A percentile compares a stretch with the other conserved stretches of the same genome.
Evolutionary conservation across 1,140 invertebrate genomes (phyloP).

Genomic region (Parapsyche elsis): DNA sequence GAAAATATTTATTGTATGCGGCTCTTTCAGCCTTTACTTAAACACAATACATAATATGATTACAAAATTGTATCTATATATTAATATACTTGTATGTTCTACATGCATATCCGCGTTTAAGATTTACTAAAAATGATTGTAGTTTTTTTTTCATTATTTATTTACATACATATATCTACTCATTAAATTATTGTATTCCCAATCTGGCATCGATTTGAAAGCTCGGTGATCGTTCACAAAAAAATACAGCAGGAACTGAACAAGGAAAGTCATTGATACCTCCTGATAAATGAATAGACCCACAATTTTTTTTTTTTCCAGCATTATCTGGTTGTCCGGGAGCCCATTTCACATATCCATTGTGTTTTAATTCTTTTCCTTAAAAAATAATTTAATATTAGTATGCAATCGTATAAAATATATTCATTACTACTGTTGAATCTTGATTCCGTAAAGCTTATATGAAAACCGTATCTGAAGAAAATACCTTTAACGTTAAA

Average conservation of each 20-base stretch:
- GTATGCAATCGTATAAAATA: too few relatives aligned
- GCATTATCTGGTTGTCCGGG: constrained; percentile 37
- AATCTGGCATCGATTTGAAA: too few relatives aligned
- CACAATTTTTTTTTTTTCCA: constrained; percentile 43
- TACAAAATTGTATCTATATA: too few relatives aligned
- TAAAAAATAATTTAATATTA: too few relatives aligned
- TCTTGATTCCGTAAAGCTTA: too few relatives aligned
- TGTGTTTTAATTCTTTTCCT: neutral
- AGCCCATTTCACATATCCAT: constrained; percentile 30
- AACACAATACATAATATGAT: too few relatives aligned
- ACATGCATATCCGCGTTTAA: too few relatives aligned
- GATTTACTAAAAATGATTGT: too few relatives aligned
- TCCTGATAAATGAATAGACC: constrained; percentile 35
- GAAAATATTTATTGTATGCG: too few relatives aligned
- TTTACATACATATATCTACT: neutral
- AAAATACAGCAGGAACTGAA: constrained; percentile 19
- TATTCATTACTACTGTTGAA: too few relatives aligned
- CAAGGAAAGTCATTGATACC: constrained; percentile 46
- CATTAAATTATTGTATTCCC: neutral
- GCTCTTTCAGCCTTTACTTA: too few relatives aligned
- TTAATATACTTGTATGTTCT: too few relatives aligned
- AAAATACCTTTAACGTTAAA: neutral
- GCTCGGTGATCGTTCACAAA: neutral
- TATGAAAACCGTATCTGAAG: neutral
- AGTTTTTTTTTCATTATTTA: neutral